These are phyloP conservation scores for Asteroscopus sphinx DNA, from an alignment of 2,888 invertebrate genomes.

Conservation along the genomic window DNA sequence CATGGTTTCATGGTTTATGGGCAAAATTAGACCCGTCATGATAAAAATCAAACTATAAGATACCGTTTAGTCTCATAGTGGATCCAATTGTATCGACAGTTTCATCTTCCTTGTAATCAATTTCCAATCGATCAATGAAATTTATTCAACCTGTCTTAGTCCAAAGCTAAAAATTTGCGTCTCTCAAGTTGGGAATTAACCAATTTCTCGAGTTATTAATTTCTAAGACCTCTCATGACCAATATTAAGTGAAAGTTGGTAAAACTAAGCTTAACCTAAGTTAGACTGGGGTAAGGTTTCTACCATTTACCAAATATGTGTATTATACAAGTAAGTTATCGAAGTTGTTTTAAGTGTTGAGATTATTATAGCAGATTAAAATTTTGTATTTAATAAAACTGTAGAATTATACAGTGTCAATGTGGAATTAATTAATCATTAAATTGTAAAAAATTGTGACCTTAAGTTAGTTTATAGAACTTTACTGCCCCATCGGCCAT, in stretches of 20 bases:
- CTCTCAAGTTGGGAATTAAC: neutral
- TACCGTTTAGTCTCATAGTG: too few relatives aligned
- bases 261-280: slow-evolving; percentile 6
- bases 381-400: slow-evolving; percentile 14
- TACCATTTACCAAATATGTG: slow-evolving; percentile 35
- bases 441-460: too few relatives aligned
- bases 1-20: too few relatives aligned
- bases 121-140: neutral
- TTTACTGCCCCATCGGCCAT: too few relatives aligned
- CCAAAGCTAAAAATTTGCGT: neutral
- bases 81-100: too few relatives aligned
- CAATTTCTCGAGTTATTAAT: too few relatives aligned
- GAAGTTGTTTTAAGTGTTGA: slow-evolving; percentile 31
- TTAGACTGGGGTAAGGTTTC: slow-evolving; percentile 32
- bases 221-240: too few relatives aligned
- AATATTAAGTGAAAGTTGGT: neutral
- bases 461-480: too few relatives aligned
- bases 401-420: neutral
- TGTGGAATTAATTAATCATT: neutral
- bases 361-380: slow-evolving; percentile 11
- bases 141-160: neutral
- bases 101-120: slow-evolving; percentile 14
- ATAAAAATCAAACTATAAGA: too few relatives aligned
- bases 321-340: slow-evolving; percentile 7
- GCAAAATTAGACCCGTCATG: too few relatives aligned